Conservation (phyloP, 2,888 invertebrate species). For the Xanthorhoe designata region DNA sequence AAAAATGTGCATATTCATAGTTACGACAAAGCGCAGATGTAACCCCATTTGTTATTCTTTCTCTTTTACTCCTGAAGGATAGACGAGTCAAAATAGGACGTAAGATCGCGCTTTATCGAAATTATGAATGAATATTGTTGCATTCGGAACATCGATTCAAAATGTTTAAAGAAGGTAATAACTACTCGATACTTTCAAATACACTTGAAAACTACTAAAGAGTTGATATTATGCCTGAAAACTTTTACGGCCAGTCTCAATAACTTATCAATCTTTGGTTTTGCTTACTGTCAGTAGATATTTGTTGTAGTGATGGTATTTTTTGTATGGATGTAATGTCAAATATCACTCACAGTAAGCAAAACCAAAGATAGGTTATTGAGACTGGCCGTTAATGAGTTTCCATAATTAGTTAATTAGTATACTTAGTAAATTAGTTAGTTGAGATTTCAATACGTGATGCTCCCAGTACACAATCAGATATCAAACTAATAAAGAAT, state of each 20-base stretch:
- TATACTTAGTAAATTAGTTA: not conserved
- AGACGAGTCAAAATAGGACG: not conserved
- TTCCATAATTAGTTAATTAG: not conserved
- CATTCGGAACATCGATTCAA: conserved; percentile 14
- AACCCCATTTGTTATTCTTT: not conserved
- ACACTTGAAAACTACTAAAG: not conserved
- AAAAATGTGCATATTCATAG: conserved; percentile 24
- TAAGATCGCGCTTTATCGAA: not conserved
- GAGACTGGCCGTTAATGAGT: no score
- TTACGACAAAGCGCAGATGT: not conserved
- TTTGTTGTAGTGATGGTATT: no score
- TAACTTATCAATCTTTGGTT: no score
- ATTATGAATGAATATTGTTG: conserved; percentile 18
- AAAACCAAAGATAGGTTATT: no score
- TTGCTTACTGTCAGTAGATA: no score
- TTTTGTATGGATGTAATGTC: no score
- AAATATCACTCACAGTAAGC: no score
- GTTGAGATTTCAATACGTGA: not conserved
- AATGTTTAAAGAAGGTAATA: not conserved
- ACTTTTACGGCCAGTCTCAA: no score
- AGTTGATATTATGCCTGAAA: no score
- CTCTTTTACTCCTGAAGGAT: not conserved
- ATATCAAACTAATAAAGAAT: conserved; percentile 26
- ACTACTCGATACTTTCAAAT: not conserved
- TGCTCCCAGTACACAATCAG: conserved; percentile 20